Evolutionary conservation across 2,888 invertebrate species (phyloP), one percentile per base, ranked within the genome.

Genomic region (Steinernema carpocapsae): DNA sequence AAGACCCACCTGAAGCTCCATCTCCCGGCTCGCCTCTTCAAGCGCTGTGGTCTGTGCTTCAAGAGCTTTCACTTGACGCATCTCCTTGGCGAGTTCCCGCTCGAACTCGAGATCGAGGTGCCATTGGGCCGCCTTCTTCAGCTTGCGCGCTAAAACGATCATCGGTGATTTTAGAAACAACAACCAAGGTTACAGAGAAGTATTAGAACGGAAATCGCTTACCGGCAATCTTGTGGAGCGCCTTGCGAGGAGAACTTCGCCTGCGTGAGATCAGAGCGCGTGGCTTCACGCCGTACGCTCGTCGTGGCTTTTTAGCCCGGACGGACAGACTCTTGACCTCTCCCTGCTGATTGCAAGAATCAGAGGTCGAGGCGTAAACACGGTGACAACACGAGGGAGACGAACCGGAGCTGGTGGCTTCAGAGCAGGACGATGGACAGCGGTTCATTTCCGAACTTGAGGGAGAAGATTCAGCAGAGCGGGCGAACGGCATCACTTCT

Each of bases 1-100:
- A 19, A 48, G 24, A 37, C 64, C 64, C 1, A 64, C 64, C 64
- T 64, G 64, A 64, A 64, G 64, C 37, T 64, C 64, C 64, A 64
- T 64, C n/a, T 64, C 64, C 64, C 64, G 29, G 37, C 37, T 26
- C 64, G 64, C 64, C 64, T 64, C 64, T 32, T 64, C 64, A 6
- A 64, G 64, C 32, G 64, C 64, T 19, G 26, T 32, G 32, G 64
- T 64, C 19, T 64, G 22, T 12, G 64, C 64, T 17, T 64, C 26
- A 6, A 64, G 64, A 6, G 64, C 64, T 17, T 64, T 64, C 14
- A 64, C 64, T 4, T 64, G 64, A 3, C 26, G 29, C 32, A 64
- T 64, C 19, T 64, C 64, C 32, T 64, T 64, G 10, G 29, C 7
- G 19, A 64, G 12, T 32, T 64, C 64, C 17, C 64, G 29, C 19